Evolutionary conservation across 1,140 invertebrate species (phyloP).

Genomic region (Saxidomus purpurata): DNA sequence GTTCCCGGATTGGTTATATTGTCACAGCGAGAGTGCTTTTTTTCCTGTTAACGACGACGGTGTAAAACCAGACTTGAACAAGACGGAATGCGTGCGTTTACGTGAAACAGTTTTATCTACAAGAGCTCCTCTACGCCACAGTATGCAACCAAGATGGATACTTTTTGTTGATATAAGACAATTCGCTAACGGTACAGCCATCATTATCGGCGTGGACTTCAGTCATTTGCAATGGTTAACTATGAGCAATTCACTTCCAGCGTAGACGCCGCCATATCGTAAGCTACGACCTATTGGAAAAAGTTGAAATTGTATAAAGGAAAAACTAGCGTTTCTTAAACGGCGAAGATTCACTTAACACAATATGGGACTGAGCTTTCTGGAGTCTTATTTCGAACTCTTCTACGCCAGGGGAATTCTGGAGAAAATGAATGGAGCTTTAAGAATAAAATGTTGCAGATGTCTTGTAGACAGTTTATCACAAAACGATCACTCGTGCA

Average conservation of each 20-base stretch:
- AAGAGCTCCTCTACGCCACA: not conserved
- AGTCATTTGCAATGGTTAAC: not conserved
- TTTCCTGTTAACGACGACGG: not conserved
- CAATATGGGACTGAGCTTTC: not conserved
- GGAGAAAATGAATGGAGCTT: not conserved
- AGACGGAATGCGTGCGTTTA: not conserved
- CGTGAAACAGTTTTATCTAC: not conserved
- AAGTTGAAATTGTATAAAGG: not conserved
- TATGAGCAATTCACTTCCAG: not conserved
- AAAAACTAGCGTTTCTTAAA: not conserved
- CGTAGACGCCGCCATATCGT: not conserved
- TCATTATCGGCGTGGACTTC: slow-evolving; percentile 14
- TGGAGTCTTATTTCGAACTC: slow-evolving; percentile 21
- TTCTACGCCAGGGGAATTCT: slow-evolving; percentile 32
- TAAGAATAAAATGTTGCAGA: slow-evolving; percentile 3
- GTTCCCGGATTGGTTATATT: not conserved
- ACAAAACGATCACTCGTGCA: slow-evolving; percentile 21
- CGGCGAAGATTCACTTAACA: no score
- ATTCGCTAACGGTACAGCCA: not conserved
- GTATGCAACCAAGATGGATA: not conserved
- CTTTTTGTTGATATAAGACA: not conserved
- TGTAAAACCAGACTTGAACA: not conserved
- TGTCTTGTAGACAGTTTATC: slow-evolving; percentile 1
- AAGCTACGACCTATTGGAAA: not conserved
- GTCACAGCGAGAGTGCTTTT: no score